Percentiles rank a stretch among this genome's conserved stretches.
Conservation (phyloP, 64 coral and sea anemone species). For the Montipora capricornis region DNA sequence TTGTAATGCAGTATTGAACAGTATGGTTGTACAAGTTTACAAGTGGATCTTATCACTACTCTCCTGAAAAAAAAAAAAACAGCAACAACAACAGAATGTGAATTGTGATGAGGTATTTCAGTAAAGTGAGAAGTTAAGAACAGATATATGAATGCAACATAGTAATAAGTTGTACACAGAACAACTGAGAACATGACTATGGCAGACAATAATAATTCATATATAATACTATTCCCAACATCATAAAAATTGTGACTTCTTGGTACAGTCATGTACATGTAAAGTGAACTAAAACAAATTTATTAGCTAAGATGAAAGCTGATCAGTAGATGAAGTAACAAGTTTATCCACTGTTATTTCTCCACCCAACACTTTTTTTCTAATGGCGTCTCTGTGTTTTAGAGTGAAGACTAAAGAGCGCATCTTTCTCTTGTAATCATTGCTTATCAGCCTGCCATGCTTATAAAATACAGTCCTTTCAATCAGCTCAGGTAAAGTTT, state of each 20-base stretch:
- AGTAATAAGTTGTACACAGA: too few relatives aligned
- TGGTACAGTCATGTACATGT: neutral
- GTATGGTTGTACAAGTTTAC: neutral
- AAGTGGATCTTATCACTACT: too few relatives aligned
- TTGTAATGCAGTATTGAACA: neutral
- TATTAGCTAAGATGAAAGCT: conserved; percentile 8
- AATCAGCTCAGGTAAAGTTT: conserved; percentile 70
- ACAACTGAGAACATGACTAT: too few relatives aligned
- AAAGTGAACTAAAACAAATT: neutral
- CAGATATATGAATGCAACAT: too few relatives aligned
- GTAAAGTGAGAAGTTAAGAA: too few relatives aligned
- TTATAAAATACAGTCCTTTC: conserved; percentile 78
- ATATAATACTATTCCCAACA: too few relatives aligned
- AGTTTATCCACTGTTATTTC: conserved; percentile 63
- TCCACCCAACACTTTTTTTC: conserved; percentile 57
- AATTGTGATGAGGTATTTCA: too few relatives aligned
- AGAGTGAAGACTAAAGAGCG: conserved; percentile 69
- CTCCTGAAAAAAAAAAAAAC: too few relatives aligned
- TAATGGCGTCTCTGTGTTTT: conserved; percentile 64
- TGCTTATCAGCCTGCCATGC: conserved; percentile 59
- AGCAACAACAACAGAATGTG: too few relatives aligned
- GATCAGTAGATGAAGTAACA: conserved; percentile 21
- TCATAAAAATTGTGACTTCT: too few relatives aligned
- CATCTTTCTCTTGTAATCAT: conserved; percentile 74
- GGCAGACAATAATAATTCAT: too few relatives aligned